Base-by-base conservation (phyloP, 2,113 vertebrate genomes). In the Gallinago media region DNA sequence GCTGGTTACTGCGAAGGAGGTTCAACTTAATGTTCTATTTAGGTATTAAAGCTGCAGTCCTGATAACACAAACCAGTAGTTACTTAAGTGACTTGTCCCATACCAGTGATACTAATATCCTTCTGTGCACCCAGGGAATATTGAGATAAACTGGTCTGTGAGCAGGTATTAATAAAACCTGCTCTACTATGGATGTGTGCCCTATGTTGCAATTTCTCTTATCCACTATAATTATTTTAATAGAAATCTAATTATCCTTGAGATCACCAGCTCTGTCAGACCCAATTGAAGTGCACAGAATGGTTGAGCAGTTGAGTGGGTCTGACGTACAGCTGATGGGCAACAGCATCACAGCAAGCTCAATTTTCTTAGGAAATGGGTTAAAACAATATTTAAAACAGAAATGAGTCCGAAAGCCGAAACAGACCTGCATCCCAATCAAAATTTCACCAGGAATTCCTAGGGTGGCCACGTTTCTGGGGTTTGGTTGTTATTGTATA, bases 221-320 rank as follows among this genome's bases (percentile, higher is more conserved):
- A 49, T n/a, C 54, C 42, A 19, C 36, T 83, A 17, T 67, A 83
- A 16, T 85, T 78, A 75, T 65, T 50, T 83, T 83, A 83, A 72
- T 52, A 73, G 85, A 79, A 93, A 80, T 61, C 49, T 68, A 79
- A 89, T 92, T 93, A 83, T 70, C 58, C 20, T 36, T 66, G 85
- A 73, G 75, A 58, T 80, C 63, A 66, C 10, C 21, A 71, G 38
- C 46, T 90, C 75, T 63, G 66, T 22, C n/a, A 50, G 66, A 44
- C 85, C 54, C 1, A 1, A 4, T 1, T 31, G 31, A 88, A 93
- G 11, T n/a, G 49, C n/a, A n/a, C n/a, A 54, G 85, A 58, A 50
- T 80, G 54, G 12, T 7, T 68, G 85, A 88, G 27, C 40, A 83
- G 54, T 54, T 49, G 59, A 38, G 81, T 63, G 49, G 46, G 34